Conservation (phyloP, 2,888 invertebrate species). For the Seira sanloemensis region DNA sequence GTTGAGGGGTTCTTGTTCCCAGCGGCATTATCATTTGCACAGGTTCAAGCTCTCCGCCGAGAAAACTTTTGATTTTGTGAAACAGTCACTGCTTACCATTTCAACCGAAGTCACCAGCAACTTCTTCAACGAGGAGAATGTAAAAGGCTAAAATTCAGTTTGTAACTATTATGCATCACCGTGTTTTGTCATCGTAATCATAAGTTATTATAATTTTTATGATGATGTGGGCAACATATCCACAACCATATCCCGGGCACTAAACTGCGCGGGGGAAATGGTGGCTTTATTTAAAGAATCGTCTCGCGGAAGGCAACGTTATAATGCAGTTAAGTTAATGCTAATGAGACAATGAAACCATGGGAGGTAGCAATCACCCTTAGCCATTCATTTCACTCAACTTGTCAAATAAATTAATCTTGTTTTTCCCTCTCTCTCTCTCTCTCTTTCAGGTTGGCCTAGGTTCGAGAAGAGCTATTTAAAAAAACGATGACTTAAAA, state of each 20-base stretch:
- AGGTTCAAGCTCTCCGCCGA: not conserved
- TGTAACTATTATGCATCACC: not conserved
- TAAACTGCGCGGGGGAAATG: not conserved
- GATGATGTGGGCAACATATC: not conserved
- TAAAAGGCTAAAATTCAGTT: not conserved
- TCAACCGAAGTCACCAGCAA: not conserved
- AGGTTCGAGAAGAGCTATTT: not conserved
- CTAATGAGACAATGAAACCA: conserved; percentile 5
- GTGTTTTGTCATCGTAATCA: not conserved
- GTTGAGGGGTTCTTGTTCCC: not conserved
- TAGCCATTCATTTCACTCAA: not conserved
- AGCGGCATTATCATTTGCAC: conserved; percentile 2
- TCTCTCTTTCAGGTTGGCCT: not conserved
- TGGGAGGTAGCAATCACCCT: not conserved
- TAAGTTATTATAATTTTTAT: not conserved
- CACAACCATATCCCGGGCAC: not conserved
- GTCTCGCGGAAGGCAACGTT: not conserved
- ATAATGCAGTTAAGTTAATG: not conserved
- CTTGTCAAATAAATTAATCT: not conserved
- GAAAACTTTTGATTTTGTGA: too few species aligned
- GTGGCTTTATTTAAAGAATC: not conserved
- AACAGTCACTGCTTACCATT: too few species aligned
- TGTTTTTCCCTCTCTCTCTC: not conserved
- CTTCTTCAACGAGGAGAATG: not conserved
- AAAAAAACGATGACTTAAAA: not conserved